Evolutionary conservation across 1,140 invertebrate species (phyloP).

Genomic region (Mactra quadrangularis): DNA sequence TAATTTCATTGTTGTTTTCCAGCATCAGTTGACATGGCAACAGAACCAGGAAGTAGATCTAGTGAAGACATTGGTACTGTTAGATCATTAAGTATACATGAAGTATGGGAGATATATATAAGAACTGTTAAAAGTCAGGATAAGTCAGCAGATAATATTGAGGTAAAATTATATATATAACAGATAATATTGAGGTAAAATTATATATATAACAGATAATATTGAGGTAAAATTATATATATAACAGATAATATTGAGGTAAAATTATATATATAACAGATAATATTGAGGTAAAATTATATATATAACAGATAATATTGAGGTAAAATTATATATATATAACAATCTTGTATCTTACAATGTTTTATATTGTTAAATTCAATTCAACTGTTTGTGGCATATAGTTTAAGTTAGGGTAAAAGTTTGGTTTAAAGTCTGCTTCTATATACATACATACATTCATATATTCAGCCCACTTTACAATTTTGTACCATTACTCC

Average conservation of each 20-base stretch:
- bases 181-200: constrained; percentile 20
- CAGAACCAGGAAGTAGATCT: not conserved
- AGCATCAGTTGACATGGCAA: not conserved
- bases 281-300: constrained; percentile 41
- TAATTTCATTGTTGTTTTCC: not conserved
- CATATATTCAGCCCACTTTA: too few species aligned
- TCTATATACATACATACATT: too few species aligned
- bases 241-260: too few species aligned
- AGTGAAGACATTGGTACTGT: constrained; percentile 1
- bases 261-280: too few species aligned
- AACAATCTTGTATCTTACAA: too few species aligned
- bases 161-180: constrained; percentile 13
- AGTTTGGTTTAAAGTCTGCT: too few species aligned
- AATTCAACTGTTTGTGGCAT: too few species aligned
- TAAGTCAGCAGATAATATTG: constrained; percentile 52
- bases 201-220: constrained; percentile 37
- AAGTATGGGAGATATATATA: constrained; percentile 59
- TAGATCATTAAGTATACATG: constrained; percentile 21
- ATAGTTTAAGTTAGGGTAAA: too few species aligned
- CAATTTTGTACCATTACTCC: too few species aligned
- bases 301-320: not conserved
- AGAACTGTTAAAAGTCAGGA: constrained; percentile 53
- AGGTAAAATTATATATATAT: too few species aligned
- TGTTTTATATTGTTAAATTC: too few species aligned
- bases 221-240: too few species aligned